Conservation (phyloP, 1,140 invertebrate species). For the Lordiphosa stackelbergi region DNA sequence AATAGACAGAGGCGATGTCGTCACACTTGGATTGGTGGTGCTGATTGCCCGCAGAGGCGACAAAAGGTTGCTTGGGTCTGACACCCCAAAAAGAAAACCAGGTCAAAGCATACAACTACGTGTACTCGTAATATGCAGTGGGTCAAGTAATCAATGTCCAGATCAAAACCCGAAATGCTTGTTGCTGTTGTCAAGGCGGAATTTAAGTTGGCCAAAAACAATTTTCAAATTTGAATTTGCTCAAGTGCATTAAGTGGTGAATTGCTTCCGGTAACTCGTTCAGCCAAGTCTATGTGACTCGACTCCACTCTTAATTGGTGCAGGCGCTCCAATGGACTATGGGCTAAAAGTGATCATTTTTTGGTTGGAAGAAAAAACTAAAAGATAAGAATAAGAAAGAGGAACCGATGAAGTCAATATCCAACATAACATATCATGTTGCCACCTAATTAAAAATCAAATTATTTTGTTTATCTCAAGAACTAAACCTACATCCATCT, state of each 20-base stretch:
- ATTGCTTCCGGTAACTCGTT: constrained; percentile 50
- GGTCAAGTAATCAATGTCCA: constrained; percentile 11
- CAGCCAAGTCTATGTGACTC: constrained; percentile 6
- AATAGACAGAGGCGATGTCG: not conserved
- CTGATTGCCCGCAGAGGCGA: no score
- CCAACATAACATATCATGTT: no score
- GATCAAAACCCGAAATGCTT: constrained; percentile 4
- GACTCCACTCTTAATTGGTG: constrained; percentile 21
- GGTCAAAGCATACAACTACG: constrained; percentile 1
- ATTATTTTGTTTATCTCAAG: no score
- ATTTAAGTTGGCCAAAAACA: constrained; percentile 21
- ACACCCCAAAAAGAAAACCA: constrained; percentile 1
- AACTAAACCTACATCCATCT: no score
- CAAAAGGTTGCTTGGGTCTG: no score
- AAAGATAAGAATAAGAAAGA: no score
- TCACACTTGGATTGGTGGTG: no score
- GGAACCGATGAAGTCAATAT: no score
- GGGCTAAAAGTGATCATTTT: no score
- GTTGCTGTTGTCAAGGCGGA: constrained; percentile 27
- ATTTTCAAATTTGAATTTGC: constrained; percentile 47
- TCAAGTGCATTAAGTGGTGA: constrained; percentile 48
- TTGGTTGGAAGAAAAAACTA: no score
- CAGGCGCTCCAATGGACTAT: constrained; percentile 19
- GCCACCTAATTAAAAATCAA: no score
- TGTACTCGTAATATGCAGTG: constrained; percentile 7